Percentiles rank a stretch among this genome's conserved stretches.
phyloP scores from a whole-genome alignment of 2,113 vertebrate species.

The Symphodus melops region DNA sequence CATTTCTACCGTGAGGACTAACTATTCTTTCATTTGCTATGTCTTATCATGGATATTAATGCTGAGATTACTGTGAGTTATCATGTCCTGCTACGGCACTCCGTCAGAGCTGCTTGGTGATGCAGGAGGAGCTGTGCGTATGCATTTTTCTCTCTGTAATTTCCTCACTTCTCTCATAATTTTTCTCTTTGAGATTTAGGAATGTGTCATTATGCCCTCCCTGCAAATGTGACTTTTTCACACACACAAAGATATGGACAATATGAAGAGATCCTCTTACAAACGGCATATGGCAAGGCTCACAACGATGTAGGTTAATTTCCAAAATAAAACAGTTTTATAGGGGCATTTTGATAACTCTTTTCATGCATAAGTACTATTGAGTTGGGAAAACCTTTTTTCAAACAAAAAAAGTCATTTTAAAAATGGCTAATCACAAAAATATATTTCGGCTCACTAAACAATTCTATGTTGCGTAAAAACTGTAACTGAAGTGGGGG shows the following conservation, averaged over 20 bases:
- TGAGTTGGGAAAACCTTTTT: neutral
- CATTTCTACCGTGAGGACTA: constrained; percentile 65
- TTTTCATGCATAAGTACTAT: too few species aligned
- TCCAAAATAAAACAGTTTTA: neutral
- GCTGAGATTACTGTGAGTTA: constrained; percentile 61
- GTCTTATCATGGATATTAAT: constrained; percentile 70
- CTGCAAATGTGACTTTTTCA: constrained; percentile 16
- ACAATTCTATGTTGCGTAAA: neutral
- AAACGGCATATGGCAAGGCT: neutral
- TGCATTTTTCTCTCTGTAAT: constrained; percentile 67
- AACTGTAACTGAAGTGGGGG: neutral
- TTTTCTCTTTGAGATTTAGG: constrained; percentile 45
- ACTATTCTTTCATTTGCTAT: constrained; percentile 69
- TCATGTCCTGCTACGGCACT: constrained; percentile 47
- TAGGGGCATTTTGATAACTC: neutral
- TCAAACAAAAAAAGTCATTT: neutral
- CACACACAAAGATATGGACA: neutral
- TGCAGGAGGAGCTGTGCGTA: constrained; percentile 67
- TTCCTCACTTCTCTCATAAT: constrained; percentile 43
- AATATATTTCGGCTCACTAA: neutral
- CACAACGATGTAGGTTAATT: neutral
- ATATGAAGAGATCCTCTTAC: neutral
- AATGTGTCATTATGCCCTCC: constrained; percentile 48
- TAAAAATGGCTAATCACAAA: neutral
- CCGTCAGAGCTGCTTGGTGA: constrained; percentile 49